phyloP scores from a whole-genome alignment of 2,113 vertebrate genomes.

The Thymallus thymallus region DNA sequence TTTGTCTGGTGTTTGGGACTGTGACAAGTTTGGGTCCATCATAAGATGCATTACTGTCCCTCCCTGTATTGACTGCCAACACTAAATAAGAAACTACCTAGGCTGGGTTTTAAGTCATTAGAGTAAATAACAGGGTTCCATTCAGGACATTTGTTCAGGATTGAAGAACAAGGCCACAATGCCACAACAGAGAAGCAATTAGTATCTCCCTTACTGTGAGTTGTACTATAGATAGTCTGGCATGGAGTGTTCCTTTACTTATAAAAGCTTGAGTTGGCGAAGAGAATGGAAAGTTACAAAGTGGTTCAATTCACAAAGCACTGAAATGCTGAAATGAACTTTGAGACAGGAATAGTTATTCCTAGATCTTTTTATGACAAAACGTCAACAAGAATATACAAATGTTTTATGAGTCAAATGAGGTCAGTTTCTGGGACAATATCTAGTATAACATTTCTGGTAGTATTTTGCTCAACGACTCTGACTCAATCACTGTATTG shows the following conservation, averaged over 20 bases:
- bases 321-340: neutral
- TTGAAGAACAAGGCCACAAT: conserved; percentile 34
- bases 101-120: conserved; percentile 35
- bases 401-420: too few relatives aligned
- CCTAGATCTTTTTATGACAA: too few relatives aligned
- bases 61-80: too few relatives aligned
- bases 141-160: conserved; percentile 26
- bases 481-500: neutral
- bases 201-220: conserved; percentile 8
- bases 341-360: too few relatives aligned
- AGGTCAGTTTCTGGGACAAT: neutral
- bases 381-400: too few relatives aligned
- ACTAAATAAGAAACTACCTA: conserved; percentile 31
- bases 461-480: neutral
- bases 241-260: neutral
- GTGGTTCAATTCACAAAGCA: conserved; percentile 7
- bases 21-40: too few relatives aligned
- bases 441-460: neutral
- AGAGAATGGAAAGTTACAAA: conserved; percentile 30
- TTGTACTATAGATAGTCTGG: conserved; percentile 31
- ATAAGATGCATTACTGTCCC: too few relatives aligned
- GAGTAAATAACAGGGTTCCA: conserved; percentile 31
- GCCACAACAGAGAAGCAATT: conserved; percentile 36
- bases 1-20: neutral
- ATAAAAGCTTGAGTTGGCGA: conserved; percentile 11